Percentiles rank a stretch among this genome's conserved stretches.
These are phyloP conservation scores for Tupaia chinensis DNA, from an alignment of 2,113 vertebrate species.

Conservation along the genomic window DNA sequence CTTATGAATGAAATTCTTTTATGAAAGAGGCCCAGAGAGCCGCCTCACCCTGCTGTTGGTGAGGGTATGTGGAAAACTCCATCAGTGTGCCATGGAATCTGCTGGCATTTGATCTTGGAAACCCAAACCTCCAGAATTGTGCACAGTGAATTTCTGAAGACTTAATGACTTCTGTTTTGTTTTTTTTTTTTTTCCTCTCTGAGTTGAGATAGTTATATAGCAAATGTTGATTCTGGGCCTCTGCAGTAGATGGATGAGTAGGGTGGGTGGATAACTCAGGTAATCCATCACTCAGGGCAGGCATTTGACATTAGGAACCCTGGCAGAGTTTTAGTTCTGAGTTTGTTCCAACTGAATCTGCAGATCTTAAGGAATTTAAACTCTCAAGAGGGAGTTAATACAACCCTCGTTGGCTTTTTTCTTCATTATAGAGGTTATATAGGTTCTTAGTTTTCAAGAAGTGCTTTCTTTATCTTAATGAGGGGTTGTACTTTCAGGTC, in stretches of 20 bases:
- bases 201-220: not conserved
- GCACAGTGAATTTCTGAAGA: not conserved
- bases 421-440: constrained; percentile 8
- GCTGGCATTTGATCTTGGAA: not conserved
- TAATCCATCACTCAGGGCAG: not conserved
- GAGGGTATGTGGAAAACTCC: not conserved
- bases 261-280: not conserved
- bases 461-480: constrained; percentile 2
- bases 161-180: no score
- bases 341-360: not conserved
- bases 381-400: not conserved
- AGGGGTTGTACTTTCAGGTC: not conserved
- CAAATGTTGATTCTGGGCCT: not conserved
- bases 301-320: not conserved
- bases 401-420: not conserved
- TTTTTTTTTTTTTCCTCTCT: not conserved
- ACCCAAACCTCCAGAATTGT: not conserved
- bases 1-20: not conserved
- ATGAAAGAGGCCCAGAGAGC: not conserved
- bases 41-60: not conserved
- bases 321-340: not conserved
- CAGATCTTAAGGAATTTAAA: not conserved
- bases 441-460: not conserved
- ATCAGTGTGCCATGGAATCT: not conserved
- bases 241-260: not conserved